Evolutionary conservation across 1,140 invertebrate species (phyloP).

Genomic region (Oncopeltus fasciatus): DNA sequence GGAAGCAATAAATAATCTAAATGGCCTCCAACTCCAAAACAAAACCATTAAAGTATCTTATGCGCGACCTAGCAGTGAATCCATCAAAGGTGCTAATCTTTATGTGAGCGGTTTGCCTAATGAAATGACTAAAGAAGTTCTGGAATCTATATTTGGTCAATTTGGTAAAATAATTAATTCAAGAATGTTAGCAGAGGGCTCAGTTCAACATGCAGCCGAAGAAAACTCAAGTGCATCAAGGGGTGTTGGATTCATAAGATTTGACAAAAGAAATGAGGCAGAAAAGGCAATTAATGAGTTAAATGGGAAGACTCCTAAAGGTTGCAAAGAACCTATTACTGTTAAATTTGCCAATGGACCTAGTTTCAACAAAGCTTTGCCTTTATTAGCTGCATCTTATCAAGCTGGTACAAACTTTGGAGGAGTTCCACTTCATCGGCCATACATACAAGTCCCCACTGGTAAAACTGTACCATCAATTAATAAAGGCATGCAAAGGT

Average conservation of each 20-base stretch:
- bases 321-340: constrained; percentile 90
- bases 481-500: constrained; percentile 72
- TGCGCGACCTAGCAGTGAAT: constrained; percentile 74
- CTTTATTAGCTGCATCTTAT: constrained; percentile 74
- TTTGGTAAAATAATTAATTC: constrained; percentile 76
- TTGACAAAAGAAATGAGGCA: constrained; percentile 93
- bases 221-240: constrained; percentile 67
- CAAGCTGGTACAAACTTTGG: constrained; percentile 35
- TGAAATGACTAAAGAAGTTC: constrained; percentile 68
- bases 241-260: constrained; percentile 98
- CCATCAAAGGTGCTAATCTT: constrained; percentile 78
- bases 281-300: constrained; percentile 94
- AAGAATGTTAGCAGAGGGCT: constrained; percentile 19
- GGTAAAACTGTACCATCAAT: constrained; percentile 62
- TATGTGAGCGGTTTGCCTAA: constrained; percentile 79
- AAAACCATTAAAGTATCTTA: constrained; percentile 86
- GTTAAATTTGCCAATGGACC: constrained; percentile 99
- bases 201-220: background rate
- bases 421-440: constrained; percentile 70
- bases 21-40: constrained; percentile 72
- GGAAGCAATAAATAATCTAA: constrained; percentile 71
- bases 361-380: constrained; percentile 73
- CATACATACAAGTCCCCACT: constrained; percentile 59
- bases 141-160: constrained; percentile 66
- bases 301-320: constrained; percentile 91